These are phyloP conservation scores for Tipula vernalis DNA, from an alignment of 2,888 invertebrate species.

Conservation along the genomic window DNA sequence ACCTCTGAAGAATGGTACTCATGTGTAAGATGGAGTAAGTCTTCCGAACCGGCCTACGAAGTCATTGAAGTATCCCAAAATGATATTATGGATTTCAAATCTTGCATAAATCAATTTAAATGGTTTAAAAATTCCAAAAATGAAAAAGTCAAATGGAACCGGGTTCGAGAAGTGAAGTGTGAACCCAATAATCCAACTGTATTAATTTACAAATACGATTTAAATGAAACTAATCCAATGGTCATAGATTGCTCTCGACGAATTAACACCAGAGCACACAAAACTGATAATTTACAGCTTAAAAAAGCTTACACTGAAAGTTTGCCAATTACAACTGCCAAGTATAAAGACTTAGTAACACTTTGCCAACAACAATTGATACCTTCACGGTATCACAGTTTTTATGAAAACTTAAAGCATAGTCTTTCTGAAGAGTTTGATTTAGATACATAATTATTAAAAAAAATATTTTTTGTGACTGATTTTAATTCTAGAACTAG, in stretches of 20 bases:
- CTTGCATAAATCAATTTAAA: not conserved
- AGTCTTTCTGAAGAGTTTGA: too few species aligned
- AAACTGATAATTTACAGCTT: too few species aligned
- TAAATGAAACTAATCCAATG: not conserved
- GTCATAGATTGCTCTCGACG: not conserved
- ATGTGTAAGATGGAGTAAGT: not conserved
- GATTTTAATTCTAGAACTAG: too few species aligned
- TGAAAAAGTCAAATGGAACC: not conserved
- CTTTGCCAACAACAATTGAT: not conserved
- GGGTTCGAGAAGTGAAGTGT: not conserved
- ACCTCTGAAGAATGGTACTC: not conserved
- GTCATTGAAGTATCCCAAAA: not conserved
- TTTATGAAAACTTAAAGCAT: not conserved
- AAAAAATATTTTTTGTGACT: too few species aligned
- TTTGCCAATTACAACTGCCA: too few species aligned
- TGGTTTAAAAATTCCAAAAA: not conserved
- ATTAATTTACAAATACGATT: not conserved
- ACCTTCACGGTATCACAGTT: not conserved
- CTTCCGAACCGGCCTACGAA: not conserved
- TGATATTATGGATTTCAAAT: not conserved
- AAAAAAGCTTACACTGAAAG: too few species aligned
- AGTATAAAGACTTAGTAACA: not conserved
- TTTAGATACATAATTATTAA: too few species aligned
- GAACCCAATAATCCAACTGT: not conserved
- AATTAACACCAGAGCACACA: too few species aligned